These are phyloP conservation scores for Spinibarbus caldwelli DNA, from an alignment of 2,797 vertebrate genomes.

Conservation along the genomic window DNA sequence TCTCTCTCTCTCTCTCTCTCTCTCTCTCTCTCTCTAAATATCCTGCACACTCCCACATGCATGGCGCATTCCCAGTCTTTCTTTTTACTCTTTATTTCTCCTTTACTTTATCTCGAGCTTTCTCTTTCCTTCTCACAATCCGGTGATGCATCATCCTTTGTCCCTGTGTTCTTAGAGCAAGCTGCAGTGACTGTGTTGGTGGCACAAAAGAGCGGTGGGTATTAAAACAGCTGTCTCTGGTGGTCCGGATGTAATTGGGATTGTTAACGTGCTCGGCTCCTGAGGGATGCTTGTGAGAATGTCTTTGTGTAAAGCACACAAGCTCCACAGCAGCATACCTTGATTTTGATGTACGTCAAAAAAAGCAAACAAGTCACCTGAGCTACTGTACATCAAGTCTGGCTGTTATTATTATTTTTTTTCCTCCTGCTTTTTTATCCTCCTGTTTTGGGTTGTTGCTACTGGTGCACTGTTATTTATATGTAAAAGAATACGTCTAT, in stretches of 20 bases:
- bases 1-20: no score
- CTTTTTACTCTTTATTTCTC: slow-evolving; percentile 59
- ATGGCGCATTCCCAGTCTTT: background rate
- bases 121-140: slow-evolving; percentile 56
- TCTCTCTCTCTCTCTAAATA: slow-evolving; percentile 56
- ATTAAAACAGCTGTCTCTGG: slow-evolving; percentile 86
- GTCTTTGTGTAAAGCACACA: slow-evolving; percentile 83
- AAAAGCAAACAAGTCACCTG: slow-evolving; percentile 81
- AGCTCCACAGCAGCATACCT: slow-evolving; percentile 74
- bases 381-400: slow-evolving; percentile 73
- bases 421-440: slow-evolving; percentile 40
- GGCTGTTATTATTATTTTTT: slow-evolving; percentile 57
- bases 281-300: slow-evolving; percentile 75
- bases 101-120: slow-evolving; percentile 21
- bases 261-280: slow-evolving; percentile 83
- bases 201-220: slow-evolving; percentile 74
- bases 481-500: slow-evolving; percentile 63
- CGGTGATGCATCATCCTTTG: slow-evolving; percentile 54
- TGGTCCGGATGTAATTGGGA: slow-evolving; percentile 85
- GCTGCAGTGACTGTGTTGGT: slow-evolving; percentile 72
- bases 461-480: slow-evolving; percentile 68
- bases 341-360: slow-evolving; percentile 73
- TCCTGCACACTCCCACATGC: slow-evolving; percentile 20
- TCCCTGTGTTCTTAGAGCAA: slow-evolving; percentile 58
- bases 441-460: slow-evolving; percentile 58